Conservation (phyloP, 2,888 invertebrate genomes). For the Drymonia ruficornis region DNA sequence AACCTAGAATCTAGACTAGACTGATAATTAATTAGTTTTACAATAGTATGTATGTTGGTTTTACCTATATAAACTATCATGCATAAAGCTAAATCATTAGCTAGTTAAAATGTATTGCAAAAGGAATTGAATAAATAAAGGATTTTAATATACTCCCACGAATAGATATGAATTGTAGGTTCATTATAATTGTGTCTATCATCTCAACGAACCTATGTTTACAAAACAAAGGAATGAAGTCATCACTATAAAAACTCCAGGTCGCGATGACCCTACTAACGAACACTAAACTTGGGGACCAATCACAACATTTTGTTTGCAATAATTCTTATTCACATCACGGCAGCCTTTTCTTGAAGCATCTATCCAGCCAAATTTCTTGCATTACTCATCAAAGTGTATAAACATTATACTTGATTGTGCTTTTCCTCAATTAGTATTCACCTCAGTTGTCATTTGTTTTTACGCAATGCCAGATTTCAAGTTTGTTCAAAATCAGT, state of each 20-base stretch:
- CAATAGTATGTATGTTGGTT: too few relatives aligned
- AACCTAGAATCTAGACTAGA: too few relatives aligned
- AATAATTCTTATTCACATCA: constrained; percentile 24
- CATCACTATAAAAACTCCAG: constrained; percentile 11
- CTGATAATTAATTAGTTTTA: too few relatives aligned
- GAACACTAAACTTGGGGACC: background rate
- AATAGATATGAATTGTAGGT: background rate
- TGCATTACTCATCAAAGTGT: constrained; percentile 15
- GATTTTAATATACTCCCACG: too few relatives aligned
- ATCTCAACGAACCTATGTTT: background rate
- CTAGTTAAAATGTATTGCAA: too few relatives aligned
- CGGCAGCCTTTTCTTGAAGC: constrained; percentile 19
- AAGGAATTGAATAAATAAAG: too few relatives aligned
- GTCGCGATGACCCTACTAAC: constrained; percentile 20
- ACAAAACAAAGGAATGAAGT: constrained; percentile 14
- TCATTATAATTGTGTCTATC: constrained; percentile 1
- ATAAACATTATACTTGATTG: constrained; percentile 11
- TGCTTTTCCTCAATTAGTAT: background rate
- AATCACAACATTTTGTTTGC: background rate
- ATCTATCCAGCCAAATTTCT: constrained; percentile 14
- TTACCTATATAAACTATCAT: too few relatives aligned
- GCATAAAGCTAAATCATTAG: too few relatives aligned
- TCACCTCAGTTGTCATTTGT: background rate
- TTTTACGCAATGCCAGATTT: background rate
- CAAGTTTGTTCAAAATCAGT: background rate